Evolutionary conservation across 2,797 vertebrate species (phyloP).

Genomic region (Oryzias sinensis): DNA sequence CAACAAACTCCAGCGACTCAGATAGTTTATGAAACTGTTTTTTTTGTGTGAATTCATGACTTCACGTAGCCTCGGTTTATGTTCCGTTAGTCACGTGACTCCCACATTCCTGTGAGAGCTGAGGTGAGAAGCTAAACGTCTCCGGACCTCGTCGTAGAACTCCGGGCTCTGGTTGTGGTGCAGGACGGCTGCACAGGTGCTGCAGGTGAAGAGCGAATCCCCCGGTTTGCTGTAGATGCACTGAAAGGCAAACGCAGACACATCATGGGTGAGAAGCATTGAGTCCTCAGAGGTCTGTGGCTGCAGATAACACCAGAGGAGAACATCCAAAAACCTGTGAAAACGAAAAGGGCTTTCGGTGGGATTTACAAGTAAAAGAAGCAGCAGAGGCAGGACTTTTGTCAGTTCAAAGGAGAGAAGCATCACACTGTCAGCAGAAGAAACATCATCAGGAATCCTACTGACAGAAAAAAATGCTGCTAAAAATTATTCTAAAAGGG

Average conservation of each 20-base stretch:
- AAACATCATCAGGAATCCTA: too few relatives aligned
- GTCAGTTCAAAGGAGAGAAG: too few relatives aligned
- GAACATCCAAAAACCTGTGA: too few relatives aligned
- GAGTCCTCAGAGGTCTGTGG: slow-evolving; percentile 11
- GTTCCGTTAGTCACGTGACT: background rate
- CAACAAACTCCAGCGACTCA: too few relatives aligned
- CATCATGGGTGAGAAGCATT: slow-evolving; percentile 1
- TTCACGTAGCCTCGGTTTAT: background rate
- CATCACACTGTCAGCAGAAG: too few relatives aligned
- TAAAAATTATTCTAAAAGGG: too few relatives aligned
- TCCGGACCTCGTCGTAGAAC: slow-evolving; percentile 94
- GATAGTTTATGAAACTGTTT: background rate
- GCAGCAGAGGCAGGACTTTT: too few relatives aligned
- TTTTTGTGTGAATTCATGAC: background rate
- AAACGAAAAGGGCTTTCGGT: too few relatives aligned
- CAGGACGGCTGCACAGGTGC: slow-evolving; percentile 83
- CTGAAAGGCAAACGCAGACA: slow-evolving; percentile 72
- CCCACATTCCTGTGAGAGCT: background rate
- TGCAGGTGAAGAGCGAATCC: slow-evolving; percentile 83
- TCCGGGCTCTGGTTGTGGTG: slow-evolving; percentile 97
- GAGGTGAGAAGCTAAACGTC: background rate
- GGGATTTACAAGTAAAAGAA: too few relatives aligned
- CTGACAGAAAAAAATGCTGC: too few relatives aligned
- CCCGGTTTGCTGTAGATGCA: slow-evolving; percentile 94
- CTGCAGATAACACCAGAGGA: background rate